A percentile compares a stretch with the other conserved stretches of the same genome.
phyloP scores from a whole-genome alignment of 2,888 invertebrate genomes.

The Rhamnusium bicolor region DNA sequence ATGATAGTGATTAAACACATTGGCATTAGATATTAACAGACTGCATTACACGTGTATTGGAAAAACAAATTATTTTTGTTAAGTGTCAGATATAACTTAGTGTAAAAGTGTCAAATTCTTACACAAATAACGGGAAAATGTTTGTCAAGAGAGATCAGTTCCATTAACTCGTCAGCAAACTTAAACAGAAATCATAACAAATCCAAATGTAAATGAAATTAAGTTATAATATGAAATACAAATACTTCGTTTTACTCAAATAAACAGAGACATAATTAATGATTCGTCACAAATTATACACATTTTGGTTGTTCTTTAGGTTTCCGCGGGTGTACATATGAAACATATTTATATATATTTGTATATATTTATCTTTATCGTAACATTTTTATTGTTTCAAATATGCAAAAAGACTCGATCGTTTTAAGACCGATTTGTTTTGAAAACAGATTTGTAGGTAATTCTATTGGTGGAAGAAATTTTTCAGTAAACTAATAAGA shows the following conservation, averaged over 20 bases:
- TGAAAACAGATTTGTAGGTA: too few relatives aligned
- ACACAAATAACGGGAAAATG: background rate
- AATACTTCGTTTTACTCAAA: constrained; percentile 44
- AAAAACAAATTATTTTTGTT: background rate
- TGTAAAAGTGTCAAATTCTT: background rate
- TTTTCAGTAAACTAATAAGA: background rate
- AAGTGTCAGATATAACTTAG: background rate
- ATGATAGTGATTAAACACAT: background rate
- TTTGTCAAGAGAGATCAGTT: background rate
- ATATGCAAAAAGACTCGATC: background rate
- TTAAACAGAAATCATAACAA: background rate
- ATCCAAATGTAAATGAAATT: background rate
- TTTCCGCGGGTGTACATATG: too few relatives aligned
- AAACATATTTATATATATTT: too few relatives aligned
- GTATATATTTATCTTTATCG: background rate
- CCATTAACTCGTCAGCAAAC: background rate
- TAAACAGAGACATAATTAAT: constrained; percentile 10
- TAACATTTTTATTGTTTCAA: background rate
- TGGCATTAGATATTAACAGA: background rate
- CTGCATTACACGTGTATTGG: background rate
- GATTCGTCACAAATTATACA: background rate
- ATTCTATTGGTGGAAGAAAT: background rate
- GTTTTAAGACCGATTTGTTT: too few relatives aligned
- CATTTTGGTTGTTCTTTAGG: too few relatives aligned
- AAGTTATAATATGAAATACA: constrained; percentile 42